These are phyloP conservation scores for Hyaena hyaena DNA, from an alignment of 2,113 vertebrate species.

Conservation along the genomic window DNA sequence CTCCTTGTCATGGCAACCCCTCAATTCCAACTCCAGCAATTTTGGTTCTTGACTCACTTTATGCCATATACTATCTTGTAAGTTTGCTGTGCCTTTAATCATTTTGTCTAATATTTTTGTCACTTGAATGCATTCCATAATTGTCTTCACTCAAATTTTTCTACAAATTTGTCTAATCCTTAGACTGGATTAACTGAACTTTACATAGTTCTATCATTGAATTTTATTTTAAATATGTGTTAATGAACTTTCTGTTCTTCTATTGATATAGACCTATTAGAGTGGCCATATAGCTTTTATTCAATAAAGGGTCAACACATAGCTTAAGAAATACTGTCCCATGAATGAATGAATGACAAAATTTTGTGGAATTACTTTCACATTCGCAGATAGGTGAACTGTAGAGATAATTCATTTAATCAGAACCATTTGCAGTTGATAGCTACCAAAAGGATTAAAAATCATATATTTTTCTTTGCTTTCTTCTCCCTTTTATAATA, in stretches of 20 bases:
- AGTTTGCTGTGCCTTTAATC: neutral
- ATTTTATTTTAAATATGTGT: neutral
- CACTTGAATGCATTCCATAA: neutral
- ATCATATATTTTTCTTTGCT: neutral
- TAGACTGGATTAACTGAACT: neutral
- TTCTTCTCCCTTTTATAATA: neutral
- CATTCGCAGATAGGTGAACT: neutral
- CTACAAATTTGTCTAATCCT: neutral
- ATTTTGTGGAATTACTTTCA: neutral
- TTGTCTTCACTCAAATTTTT: neutral
- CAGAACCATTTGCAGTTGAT: neutral
- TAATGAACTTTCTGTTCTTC: neutral
- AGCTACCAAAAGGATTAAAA: neutral
- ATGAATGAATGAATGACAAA: neutral
- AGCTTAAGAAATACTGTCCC: neutral
- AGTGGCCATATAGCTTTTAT: neutral
- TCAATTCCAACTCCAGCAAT: neutral
- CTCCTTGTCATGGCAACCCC: neutral
- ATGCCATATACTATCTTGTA: neutral
- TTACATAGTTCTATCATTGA: neutral
- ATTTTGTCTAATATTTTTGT: neutral
- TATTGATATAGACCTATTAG: neutral
- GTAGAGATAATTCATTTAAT: neutral
- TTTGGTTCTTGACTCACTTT: neutral
- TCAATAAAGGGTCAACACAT: neutral